phyloP scores from a whole-genome alignment of 2,888 invertebrate genomes.

The Eutolmus rufibarbis region DNA sequence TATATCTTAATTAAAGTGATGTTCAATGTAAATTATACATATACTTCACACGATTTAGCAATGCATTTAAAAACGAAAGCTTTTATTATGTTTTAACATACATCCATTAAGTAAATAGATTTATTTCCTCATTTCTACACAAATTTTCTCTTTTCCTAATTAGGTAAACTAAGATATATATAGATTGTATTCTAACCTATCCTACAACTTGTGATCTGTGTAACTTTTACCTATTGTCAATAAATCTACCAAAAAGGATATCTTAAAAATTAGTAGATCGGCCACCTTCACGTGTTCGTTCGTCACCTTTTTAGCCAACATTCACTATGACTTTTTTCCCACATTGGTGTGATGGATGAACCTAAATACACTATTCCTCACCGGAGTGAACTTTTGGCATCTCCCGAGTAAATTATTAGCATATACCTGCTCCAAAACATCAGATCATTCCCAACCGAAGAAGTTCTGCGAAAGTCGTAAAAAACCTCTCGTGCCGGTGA shows the following conservation, averaged over 20 bases:
- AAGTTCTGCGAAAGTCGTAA: background rate
- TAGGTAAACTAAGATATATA: no score
- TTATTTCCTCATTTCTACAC: no score
- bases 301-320: background rate
- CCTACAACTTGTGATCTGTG: no score
- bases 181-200: no score
- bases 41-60: no score
- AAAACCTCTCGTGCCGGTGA: background rate
- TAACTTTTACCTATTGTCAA: no score
- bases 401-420: background rate
- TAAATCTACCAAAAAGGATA: background rate
- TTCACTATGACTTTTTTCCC: background rate
- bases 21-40: no score
- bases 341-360: background rate
- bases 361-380: background rate
- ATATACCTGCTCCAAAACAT: background rate
- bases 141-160: no score
- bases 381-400: background rate
- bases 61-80: no score
- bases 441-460: background rate
- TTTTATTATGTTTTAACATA: no score
- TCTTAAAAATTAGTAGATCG: background rate
- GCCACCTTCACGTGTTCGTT: background rate
- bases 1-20: no score
- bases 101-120: no score